Evolutionary conservation across 2,888 invertebrate species (phyloP).

Genomic region (Linnaemya vulpina): DNA sequence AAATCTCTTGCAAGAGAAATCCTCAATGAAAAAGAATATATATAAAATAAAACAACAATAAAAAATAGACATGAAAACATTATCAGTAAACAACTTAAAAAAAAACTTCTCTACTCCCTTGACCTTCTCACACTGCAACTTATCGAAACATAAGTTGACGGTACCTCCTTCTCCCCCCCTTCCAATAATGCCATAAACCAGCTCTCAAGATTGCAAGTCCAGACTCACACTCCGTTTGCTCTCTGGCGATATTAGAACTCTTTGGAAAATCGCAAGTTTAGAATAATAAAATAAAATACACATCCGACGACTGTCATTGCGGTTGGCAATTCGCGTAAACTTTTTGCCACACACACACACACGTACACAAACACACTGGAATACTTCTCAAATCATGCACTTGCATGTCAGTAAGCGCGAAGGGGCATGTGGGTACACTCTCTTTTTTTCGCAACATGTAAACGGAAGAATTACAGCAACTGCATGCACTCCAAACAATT

Average conservation of each 20-base stretch:
- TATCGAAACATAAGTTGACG: conserved; percentile 15
- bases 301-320: conserved; percentile 29
- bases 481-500: conserved; percentile 2
- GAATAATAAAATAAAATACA: conserved; percentile 5
- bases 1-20: conserved; percentile 27
- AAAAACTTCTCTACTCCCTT: conserved; percentile 58
- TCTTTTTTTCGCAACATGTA: not conserved
- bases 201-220: conserved; percentile 18
- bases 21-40: not conserved
- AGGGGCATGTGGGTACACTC: not conserved
- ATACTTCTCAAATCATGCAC: no score
- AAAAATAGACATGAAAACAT: conserved; percentile 5
- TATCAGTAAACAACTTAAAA: conserved; percentile 1
- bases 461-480: conserved; percentile 34
- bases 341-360: not conserved
- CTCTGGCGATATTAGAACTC: conserved; percentile 25
- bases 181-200: not conserved
- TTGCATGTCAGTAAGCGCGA: not conserved
- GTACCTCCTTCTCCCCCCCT: not conserved
- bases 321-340: conserved; percentile 50
- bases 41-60: conserved; percentile 24
- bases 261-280: conserved; percentile 52
- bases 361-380: no score
- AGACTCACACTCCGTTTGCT: not conserved
- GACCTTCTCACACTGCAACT: conserved; percentile 64